These are phyloP conservation scores for Bucco capensis DNA, from an alignment of 2,113 vertebrate species.

Conservation along the genomic window DNA sequence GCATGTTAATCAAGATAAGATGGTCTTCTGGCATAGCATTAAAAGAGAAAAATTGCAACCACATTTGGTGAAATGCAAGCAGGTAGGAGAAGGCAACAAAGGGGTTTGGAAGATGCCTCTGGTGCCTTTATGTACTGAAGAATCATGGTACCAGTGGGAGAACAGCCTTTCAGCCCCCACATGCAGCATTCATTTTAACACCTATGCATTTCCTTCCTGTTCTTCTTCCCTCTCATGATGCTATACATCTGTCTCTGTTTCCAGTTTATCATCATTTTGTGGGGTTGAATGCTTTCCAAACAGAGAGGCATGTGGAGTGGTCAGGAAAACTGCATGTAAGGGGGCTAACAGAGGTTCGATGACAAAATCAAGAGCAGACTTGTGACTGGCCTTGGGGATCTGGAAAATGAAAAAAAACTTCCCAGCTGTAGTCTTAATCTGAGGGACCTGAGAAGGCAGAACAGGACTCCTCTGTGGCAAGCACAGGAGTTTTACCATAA, in stretches of 20 bases:
- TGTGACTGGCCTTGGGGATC: neutral
- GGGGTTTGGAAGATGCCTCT: neutral
- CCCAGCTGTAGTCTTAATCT: neutral
- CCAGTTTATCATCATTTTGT: neutral
- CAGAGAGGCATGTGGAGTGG: neutral
- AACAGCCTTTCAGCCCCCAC: neutral
- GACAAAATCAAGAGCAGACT: neutral
- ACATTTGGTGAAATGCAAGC: constrained; percentile 24
- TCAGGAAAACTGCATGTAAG: neutral
- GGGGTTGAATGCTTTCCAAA: neutral
- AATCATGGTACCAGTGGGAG: neutral
- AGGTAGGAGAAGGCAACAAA: constrained; percentile 17
- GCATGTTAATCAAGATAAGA: constrained; percentile 26
- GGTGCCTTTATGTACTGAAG: neutral
- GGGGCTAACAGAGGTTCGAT: neutral
- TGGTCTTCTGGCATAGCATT: constrained; percentile 37
- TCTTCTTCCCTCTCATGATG: neutral
- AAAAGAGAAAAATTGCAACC: constrained; percentile 18
- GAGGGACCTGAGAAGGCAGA: neutral
- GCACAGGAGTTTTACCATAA: neutral
- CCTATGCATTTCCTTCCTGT: neutral
- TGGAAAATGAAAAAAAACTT: neutral
- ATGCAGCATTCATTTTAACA: neutral
- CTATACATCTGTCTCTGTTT: neutral
- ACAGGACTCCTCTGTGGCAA: neutral